Conservation (phyloP, 2,888 invertebrate genomes). For the Orthosia incerta region DNA sequence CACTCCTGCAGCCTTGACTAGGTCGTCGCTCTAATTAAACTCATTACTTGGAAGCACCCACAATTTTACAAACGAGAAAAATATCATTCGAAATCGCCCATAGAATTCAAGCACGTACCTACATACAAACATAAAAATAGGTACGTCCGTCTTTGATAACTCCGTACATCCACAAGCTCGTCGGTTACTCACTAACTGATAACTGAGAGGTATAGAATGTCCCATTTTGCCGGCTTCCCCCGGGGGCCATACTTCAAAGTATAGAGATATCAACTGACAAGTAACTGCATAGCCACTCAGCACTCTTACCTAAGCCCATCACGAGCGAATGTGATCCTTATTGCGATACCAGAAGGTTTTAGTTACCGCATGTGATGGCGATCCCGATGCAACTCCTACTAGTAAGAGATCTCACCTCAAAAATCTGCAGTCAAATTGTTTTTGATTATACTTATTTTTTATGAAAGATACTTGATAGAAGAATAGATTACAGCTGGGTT, state of each 20-base stretch:
- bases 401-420: too few species aligned
- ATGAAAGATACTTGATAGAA: too few species aligned
- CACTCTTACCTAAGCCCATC: slow-evolving; percentile 15
- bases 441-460: too few species aligned
- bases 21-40: too few species aligned
- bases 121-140: not conserved
- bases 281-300: slow-evolving; percentile 57
- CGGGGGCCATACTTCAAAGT: slow-evolving; percentile 63
- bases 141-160: not conserved
- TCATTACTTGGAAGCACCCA: not conserved
- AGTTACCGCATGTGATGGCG: slow-evolving; percentile 14
- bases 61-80: not conserved
- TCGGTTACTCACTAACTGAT: slow-evolving; percentile 57
- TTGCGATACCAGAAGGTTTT: slow-evolving; percentile 20
- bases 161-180: slow-evolving; percentile 26
- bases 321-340: slow-evolving; percentile 42
- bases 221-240: slow-evolving; percentile 61
- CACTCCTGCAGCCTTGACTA: too few species aligned
- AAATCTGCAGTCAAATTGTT: too few species aligned
- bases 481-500: too few species aligned
- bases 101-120: too few species aligned
- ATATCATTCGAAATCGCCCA: not conserved
- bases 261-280: slow-evolving; percentile 61
- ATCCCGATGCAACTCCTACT: slow-evolving; percentile 33
- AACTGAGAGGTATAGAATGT: slow-evolving; percentile 67